These are phyloP conservation scores for Stenodera caucasica DNA, from an alignment of 2,888 invertebrate species.

Conservation along the genomic window DNA sequence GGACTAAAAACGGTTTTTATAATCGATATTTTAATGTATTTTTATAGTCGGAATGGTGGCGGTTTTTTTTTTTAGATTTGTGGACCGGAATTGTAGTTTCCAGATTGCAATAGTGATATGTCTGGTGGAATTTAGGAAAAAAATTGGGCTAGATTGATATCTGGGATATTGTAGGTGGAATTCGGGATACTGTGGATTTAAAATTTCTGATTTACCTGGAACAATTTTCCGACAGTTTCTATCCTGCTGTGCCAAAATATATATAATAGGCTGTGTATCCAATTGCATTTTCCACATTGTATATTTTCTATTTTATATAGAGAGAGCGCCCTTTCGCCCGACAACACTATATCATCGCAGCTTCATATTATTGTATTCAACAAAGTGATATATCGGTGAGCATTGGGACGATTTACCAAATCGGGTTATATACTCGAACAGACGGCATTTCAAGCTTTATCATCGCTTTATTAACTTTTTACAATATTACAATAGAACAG, in stretches of 20 bases:
- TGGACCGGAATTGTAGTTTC: conserved; percentile 29
- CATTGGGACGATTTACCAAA: conserved; percentile 20
- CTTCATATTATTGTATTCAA: conserved; percentile 45
- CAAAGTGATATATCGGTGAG: conserved; percentile 42
- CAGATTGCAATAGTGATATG: no score
- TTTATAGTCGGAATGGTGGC: conserved; percentile 35
- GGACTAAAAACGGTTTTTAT: neutral
- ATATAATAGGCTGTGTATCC: conserved; percentile 33
- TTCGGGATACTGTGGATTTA: conserved; percentile 10
- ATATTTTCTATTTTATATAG: conserved; percentile 42
- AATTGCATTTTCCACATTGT: conserved; percentile 43
- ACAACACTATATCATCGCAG: conserved; percentile 44
- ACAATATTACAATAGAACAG: conserved; percentile 1
- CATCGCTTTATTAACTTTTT: conserved; percentile 11
- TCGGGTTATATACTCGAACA: conserved; percentile 2
- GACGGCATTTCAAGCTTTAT: neutral
- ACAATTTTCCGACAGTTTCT: conserved; percentile 16
- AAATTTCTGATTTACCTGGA: neutral
- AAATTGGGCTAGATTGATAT: conserved; percentile 9
- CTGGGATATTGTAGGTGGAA: conserved; percentile 5
- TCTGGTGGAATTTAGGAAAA: no score
- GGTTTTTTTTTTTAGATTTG: conserved; percentile 36
- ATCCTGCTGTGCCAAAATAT: conserved; percentile 28
- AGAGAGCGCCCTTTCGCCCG: conserved; percentile 36
- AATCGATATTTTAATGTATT: conserved; percentile 17